A percentile compares a stretch with the other conserved stretches of the same genome.
phyloP scores from a whole-genome alignment of 2,113 vertebrate genomes.

The Chamaetylas fuelleborni region DNA sequence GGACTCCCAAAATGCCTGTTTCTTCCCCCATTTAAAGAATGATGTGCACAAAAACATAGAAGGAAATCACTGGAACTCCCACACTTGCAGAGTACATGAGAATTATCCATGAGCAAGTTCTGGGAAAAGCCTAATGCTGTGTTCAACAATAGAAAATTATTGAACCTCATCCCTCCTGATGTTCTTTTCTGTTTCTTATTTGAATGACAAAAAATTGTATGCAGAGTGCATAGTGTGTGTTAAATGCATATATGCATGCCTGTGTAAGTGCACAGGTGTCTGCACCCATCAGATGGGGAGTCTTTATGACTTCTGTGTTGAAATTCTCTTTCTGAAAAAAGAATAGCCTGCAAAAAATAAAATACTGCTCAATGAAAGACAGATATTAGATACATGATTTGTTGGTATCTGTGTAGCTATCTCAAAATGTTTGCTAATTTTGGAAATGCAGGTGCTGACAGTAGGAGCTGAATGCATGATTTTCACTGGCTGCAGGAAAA shows the following conservation, averaged over 20 bases:
- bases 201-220: neutral
- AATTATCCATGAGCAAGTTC: neutral
- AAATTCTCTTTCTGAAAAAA: conserved; percentile 26
- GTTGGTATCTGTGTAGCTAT: neutral
- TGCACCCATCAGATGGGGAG: neutral
- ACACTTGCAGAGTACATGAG: neutral
- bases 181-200: neutral
- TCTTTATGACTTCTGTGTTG: neutral
- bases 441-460: neutral
- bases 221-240: fast-evolving
- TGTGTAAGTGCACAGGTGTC: neutral
- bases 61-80: neutral
- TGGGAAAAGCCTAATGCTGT: neutral
- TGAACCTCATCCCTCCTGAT: neutral
- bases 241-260: neutral
- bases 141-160: neutral
- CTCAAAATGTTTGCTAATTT: neutral
- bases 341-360: conserved; percentile 21
- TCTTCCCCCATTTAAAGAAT: neutral
- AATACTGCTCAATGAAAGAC: neutral
- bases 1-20: neutral
- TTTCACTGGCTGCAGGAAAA: neutral
- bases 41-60: neutral
- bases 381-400: conserved; percentile 1
- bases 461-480: neutral